A percentile compares a stretch with the other conserved stretches of the same genome.
phyloP scores from a whole-genome alignment of 2,888 invertebrate species.

The Drosophila prostipennis region DNA sequence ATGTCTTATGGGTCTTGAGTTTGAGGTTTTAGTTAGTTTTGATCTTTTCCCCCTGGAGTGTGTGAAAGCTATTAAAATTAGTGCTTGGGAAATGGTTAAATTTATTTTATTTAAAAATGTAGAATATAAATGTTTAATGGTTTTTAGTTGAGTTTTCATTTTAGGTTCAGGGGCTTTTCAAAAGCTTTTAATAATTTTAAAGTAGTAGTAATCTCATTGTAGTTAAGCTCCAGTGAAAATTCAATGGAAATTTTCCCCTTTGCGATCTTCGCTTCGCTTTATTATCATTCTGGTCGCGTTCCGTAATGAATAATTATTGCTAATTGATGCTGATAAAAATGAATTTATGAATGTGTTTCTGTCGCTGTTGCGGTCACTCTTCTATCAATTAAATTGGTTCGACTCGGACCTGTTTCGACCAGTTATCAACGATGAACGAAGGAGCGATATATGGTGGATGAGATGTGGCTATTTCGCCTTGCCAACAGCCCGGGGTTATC shows the following conservation, averaged over 20 bases:
- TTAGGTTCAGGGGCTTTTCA: neutral
- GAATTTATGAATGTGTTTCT: slow-evolving; percentile 71
- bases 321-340: slow-evolving; percentile 78
- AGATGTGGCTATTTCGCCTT: slow-evolving; percentile 8
- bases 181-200: too few species aligned
- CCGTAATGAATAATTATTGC: slow-evolving; percentile 77
- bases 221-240: neutral
- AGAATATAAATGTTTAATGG: neutral
- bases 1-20: slow-evolving; percentile 30
- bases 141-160: neutral
- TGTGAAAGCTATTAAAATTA: slow-evolving; percentile 75
- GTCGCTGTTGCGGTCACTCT: slow-evolving; percentile 42
- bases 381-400: slow-evolving; percentile 73
- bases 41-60: slow-evolving; percentile 52
- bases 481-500: slow-evolving; percentile 27
- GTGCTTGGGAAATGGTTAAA: neutral
- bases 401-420: slow-evolving; percentile 34
- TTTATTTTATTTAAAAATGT: slow-evolving; percentile 5
- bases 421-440: slow-evolving; percentile 27
- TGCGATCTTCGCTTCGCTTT: neutral
- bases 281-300: slow-evolving; percentile 20
- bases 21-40: slow-evolving; percentile 28
- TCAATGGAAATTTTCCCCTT: neutral
- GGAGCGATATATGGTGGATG: too few species aligned
- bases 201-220: too few species aligned